These are phyloP conservation scores for Bubalus kerabau DNA, from an alignment of 2,113 vertebrate species.

Conservation along the genomic window DNA sequence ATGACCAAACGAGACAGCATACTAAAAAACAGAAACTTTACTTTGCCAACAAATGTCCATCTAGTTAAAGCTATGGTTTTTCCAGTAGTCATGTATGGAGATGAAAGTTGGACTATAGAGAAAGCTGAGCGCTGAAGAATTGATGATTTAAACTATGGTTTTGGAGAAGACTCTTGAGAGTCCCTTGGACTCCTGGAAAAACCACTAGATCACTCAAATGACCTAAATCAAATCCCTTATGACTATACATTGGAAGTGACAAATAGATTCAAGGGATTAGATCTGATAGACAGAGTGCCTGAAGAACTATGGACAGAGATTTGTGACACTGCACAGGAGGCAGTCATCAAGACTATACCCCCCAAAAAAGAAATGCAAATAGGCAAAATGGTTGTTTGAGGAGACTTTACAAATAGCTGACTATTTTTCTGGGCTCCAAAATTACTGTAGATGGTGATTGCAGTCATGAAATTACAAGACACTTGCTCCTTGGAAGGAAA, in stretches of 20 bases:
- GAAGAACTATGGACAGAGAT: not conserved
- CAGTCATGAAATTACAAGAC: not conserved
- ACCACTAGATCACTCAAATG: not conserved
- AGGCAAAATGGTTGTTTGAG: too few species aligned
- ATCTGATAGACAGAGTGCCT: not conserved
- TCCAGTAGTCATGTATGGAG: not conserved
- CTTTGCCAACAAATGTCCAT: not conserved
- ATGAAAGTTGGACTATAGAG: not conserved
- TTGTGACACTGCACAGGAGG: not conserved
- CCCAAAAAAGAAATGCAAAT: too few species aligned
- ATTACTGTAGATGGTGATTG: not conserved
- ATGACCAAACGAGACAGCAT: not conserved
- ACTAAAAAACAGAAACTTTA: not conserved
- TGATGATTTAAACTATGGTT: not conserved
- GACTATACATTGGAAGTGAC: not conserved
- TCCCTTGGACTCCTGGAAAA: not conserved
- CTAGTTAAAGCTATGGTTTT: not conserved
- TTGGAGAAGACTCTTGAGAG: not conserved
- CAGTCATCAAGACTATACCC: too few species aligned
- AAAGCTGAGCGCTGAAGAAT: rapidly evolving
- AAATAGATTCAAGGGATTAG: not conserved
- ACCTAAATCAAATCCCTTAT: not conserved
- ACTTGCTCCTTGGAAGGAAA: not conserved
- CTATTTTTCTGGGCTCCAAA: not conserved
- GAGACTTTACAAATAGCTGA: not conserved